Percentiles rank a stretch among this genome's conserved stretches.
These are phyloP conservation scores for Chionodraco myersi DNA, from an alignment of 2,113 vertebrate species.

Conservation along the genomic window DNA sequence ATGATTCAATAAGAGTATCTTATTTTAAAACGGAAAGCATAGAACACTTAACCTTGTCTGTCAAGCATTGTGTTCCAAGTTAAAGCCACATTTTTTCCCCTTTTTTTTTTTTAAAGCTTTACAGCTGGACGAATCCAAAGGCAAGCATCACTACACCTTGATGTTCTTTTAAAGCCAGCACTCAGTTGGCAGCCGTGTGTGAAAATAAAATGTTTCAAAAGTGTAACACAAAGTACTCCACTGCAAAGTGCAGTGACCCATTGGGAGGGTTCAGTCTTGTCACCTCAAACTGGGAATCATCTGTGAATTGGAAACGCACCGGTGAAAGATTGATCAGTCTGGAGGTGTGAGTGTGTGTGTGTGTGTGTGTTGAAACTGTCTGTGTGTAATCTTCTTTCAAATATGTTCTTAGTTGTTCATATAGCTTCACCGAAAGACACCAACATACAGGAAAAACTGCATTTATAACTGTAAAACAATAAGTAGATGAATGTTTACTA, in stretches of 20 bases:
- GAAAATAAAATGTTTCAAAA: neutral
- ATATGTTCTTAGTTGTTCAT: neutral
- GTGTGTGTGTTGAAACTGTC: neutral
- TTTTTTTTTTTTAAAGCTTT: neutral
- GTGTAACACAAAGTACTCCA: neutral
- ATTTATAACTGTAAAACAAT: neutral
- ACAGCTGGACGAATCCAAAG: neutral
- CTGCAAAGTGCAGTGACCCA: constrained; percentile 32
- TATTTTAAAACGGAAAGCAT: neutral
- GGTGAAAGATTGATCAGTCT: too few species aligned
- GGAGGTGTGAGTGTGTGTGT: neutral
- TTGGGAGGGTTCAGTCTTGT: constrained; percentile 27
- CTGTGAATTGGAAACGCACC: constrained; percentile 42
- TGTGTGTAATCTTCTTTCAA: neutral
- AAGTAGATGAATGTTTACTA: neutral
- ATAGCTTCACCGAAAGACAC: neutral
- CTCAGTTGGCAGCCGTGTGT: neutral
- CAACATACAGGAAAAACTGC: neutral
- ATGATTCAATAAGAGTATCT: neutral
- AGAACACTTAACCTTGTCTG: neutral
- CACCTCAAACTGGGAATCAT: constrained; percentile 31
- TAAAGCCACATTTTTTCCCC: neutral
- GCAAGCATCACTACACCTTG: neutral
- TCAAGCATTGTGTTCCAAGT: neutral
- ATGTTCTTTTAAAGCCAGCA: constrained; percentile 8